Base-by-base conservation (phyloP, 2,797 vertebrate species). In the Pogoniulus pusillus region DNA sequence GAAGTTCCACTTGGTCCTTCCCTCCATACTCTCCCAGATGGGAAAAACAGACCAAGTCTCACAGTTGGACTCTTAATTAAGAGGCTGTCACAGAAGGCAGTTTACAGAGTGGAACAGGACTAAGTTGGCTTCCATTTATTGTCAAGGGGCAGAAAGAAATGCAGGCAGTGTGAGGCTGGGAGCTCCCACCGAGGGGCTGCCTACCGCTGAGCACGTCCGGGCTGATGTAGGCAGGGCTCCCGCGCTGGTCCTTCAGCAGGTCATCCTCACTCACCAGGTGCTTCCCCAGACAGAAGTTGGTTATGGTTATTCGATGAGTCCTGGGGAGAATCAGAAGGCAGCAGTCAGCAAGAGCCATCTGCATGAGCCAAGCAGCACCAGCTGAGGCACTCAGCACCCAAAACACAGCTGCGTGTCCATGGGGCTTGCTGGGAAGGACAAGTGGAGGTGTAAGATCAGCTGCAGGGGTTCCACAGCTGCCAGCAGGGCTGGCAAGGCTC, bases 241-340 rank as follows among this genome's bases (percentile, higher is more conserved):
- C 99, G 85, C 99, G 97, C 98, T 99, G 99, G 97, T 99, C 99
- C 96, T 99, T 99, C 96, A 99, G 97, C 85, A 99, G 98, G 97
- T 99, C 99, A 2, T 99, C 99, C 92, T 99, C 99, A 1, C 99
- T 99, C 96, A 99, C 99, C 45, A 99, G 98, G 97, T 99, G 99
- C 96, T 99, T 99, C 82, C 99, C 99, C 29, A 99, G 98, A 97
- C 99, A 99, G 98, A 99, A 99, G 97, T 99, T 99, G 55, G 99
- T 99, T 96, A 99, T 99, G 83, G 99, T 99, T 96, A 99, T 99
- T 86, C 99, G 97, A 85, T 99, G 99, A 69, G 99, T 99, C 96
- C 99, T 99, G 89, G 16, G 62, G 2, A 32, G 45, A 63, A 83
- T 14, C 79, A 88, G 60, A 78, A 63, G 41, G 39, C 27, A 57